These are phyloP conservation scores for Coptotermes formosanus DNA, from an alignment of 1,140 invertebrate genomes.

Conservation along the genomic window DNA sequence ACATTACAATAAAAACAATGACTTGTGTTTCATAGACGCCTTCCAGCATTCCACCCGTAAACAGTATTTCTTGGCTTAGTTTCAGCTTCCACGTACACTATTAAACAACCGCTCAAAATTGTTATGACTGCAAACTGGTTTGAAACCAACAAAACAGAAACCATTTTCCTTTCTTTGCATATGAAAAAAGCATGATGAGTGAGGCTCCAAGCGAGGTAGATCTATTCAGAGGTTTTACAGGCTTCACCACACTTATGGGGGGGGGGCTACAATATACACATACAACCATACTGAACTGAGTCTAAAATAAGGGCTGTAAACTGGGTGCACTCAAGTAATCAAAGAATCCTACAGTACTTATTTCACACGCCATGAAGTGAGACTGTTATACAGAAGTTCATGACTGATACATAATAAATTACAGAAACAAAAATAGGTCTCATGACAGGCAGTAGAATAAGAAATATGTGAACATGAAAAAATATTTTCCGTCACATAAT, in stretches of 20 bases:
- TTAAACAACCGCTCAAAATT: too few relatives aligned
- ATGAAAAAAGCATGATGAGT: neutral
- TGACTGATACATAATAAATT: neutral
- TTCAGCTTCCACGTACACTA: too few relatives aligned
- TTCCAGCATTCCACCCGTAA: too few relatives aligned
- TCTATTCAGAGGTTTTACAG: too few relatives aligned
- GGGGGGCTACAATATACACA: neutral
- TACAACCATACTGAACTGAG: neutral
- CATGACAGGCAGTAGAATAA: neutral
- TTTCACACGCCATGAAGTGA: neutral
- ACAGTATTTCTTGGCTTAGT: too few relatives aligned
- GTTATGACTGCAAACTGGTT: too few relatives aligned
- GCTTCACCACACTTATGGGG: neutral
- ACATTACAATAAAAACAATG: too few relatives aligned
- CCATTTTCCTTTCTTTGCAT: neutral
- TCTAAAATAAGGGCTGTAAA: neutral
- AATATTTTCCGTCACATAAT: neutral
- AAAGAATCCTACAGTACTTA: neutral
- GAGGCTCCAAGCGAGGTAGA: neutral
- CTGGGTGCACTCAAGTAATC: neutral
- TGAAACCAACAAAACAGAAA: neutral
- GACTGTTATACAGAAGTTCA: neutral
- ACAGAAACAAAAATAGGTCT: neutral
- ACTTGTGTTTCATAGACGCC: too few relatives aligned
- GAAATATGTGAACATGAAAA: neutral